phyloP scores from a whole-genome alignment of 35 echinoderm and acorn worm genomes.

The Apostichopus californicus region DNA sequence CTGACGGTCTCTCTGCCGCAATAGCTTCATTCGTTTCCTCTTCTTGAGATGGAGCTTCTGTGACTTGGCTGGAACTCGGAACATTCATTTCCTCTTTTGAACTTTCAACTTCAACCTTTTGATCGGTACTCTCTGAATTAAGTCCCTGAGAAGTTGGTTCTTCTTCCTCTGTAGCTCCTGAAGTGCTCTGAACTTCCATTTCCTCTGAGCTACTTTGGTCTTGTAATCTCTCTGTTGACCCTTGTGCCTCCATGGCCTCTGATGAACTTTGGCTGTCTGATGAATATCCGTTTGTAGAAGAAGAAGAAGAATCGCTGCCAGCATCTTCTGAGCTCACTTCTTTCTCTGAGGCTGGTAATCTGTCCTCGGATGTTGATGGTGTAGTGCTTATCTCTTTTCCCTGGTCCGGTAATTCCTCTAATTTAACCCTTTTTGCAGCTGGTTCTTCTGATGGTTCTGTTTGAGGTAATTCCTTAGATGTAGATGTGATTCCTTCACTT shows the following conservation, averaged over 20 bases:
- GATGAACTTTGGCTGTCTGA: conserved; percentile 14
- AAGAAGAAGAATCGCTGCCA: neutral
- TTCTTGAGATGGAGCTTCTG: neutral
- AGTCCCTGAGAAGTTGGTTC: neutral
- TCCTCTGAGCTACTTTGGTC: conserved; percentile 14
- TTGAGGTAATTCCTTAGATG: conserved; percentile 19
- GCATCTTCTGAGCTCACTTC: conserved; percentile 15
- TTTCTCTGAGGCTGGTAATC: conserved; percentile 7
- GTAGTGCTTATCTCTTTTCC: neutral
- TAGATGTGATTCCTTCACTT: neutral
- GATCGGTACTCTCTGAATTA: neutral
- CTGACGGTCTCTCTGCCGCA: neutral
- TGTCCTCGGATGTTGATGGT: conserved; percentile 29
- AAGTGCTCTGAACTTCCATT: conserved; percentile 7
- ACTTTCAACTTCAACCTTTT: neutral
- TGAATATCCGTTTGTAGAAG: neutral
- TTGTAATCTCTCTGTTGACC: conserved; percentile 31
- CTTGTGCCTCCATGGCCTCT: conserved; percentile 15
- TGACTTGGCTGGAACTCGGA: conserved; percentile 4
- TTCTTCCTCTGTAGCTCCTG: neutral
- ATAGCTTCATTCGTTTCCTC: neutral
- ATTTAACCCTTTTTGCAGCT: conserved; percentile 4
- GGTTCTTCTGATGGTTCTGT: conserved; percentile 17
- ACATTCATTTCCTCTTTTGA: conserved; percentile 28
- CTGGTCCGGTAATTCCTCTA: conserved; percentile 25